These are phyloP conservation scores for Orthosia incerta DNA, from an alignment of 2,888 invertebrate genomes.

Conservation along the genomic window DNA sequence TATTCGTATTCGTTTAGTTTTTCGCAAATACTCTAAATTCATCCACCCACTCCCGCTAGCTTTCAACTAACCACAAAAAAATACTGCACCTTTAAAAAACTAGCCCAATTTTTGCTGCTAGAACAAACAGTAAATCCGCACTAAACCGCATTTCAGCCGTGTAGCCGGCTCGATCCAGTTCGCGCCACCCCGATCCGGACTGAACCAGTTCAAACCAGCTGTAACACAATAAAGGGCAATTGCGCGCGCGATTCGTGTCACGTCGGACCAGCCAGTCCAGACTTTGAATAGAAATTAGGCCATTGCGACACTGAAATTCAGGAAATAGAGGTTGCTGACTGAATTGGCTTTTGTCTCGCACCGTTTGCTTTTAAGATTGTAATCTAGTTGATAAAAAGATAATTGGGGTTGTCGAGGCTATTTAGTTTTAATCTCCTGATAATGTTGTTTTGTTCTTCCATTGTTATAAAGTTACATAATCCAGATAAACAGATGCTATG, in stretches of 20 bases:
- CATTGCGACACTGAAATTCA: constrained; percentile 70
- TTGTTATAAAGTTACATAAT: constrained; percentile 2
- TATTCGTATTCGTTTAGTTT: constrained; percentile 25
- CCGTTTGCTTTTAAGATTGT: constrained; percentile 61
- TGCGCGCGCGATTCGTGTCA: constrained; percentile 76
- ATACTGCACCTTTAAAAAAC: constrained; percentile 27
- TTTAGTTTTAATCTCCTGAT: constrained; percentile 25
- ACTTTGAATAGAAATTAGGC: constrained; percentile 78
- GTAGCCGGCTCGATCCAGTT: constrained; percentile 63
- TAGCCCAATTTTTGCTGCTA: constrained; percentile 47
- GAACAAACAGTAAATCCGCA: constrained; percentile 61
- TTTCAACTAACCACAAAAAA: constrained; percentile 39
- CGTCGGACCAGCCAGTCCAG: constrained; percentile 72
- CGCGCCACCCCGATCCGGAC: constrained; percentile 54
- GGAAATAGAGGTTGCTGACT: constrained; percentile 56
- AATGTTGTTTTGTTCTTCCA: neutral
- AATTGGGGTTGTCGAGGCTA: constrained; percentile 29
- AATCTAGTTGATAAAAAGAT: constrained; percentile 58
- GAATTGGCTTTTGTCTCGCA: constrained; percentile 62
- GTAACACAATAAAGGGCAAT: constrained; percentile 81
- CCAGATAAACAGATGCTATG: constrained; percentile 2
- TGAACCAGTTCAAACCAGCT: constrained; percentile 68
- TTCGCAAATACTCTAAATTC: constrained; percentile 21
- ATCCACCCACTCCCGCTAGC: neutral
- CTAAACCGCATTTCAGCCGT: constrained; percentile 65